Percentiles rank a stretch among this genome's conserved stretches.
phyloP scores from a whole-genome alignment of 2,797 vertebrate species.

The Salmo trutta region DNA sequence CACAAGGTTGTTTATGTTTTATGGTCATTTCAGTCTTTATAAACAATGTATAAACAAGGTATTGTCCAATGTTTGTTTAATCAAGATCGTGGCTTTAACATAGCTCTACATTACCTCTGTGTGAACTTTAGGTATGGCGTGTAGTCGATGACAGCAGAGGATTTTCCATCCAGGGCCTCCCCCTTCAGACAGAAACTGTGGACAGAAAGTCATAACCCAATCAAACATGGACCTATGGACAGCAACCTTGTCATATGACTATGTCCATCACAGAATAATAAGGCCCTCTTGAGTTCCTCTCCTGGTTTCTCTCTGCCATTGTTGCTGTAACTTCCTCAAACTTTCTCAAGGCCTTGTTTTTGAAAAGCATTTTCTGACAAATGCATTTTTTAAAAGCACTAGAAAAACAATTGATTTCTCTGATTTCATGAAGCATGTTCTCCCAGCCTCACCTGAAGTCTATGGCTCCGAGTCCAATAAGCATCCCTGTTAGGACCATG shows the following conservation, averaged over 20 bases:
- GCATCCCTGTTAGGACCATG: conserved; percentile 83
- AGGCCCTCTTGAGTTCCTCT: not conserved
- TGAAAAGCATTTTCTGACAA: not conserved
- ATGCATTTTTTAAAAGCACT: not conserved
- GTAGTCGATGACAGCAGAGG: conserved; percentile 85
- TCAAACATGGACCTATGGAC: not conserved
- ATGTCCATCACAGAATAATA: not conserved
- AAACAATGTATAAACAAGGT: not conserved
- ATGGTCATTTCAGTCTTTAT: not conserved
- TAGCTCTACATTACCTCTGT: conserved; percentile 74
- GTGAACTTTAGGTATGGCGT: conserved; percentile 90
- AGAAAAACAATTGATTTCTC: not conserved
- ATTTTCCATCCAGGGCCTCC: conserved; percentile 85
- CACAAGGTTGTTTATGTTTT: not conserved
- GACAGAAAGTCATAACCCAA: conserved; percentile 3
- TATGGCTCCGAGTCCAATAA: conserved; percentile 86
- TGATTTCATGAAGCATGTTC: not conserved
- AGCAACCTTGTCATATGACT: not conserved
- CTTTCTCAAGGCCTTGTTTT: not conserved
- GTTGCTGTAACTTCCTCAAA: not conserved
- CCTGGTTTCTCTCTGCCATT: not conserved
- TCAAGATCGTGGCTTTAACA: not conserved
- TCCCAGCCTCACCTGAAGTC: conserved; percentile 82
- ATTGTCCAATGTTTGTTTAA: too few relatives aligned
- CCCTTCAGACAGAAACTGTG: conserved; percentile 87